Conservation (phyloP, 2,797 vertebrate species). For the Eupleurogrammus muticus region DNA sequence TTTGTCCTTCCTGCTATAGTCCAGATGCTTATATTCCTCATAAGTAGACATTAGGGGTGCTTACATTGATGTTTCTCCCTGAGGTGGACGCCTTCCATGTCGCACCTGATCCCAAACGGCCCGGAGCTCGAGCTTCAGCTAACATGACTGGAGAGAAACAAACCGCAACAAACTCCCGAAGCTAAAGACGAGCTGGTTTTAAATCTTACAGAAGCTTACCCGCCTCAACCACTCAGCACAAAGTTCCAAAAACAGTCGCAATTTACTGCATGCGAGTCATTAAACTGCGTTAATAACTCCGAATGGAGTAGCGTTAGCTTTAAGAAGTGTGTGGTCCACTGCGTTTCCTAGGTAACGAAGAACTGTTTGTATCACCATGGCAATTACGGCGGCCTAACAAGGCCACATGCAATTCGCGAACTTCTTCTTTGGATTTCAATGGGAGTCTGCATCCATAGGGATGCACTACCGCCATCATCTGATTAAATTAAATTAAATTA, state of each 20-base stretch:
- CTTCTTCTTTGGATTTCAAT: too few species aligned
- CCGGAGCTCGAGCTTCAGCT: slow-evolving; percentile 31
- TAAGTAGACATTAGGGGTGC: too few species aligned
- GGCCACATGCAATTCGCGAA: slow-evolving; percentile 22
- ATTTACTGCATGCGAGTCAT: neutral
- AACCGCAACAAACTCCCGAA: neutral
- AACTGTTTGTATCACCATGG: slow-evolving; percentile 28
- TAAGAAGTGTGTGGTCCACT: neutral
- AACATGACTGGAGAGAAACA: slow-evolving; percentile 60
- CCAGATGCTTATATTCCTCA: too few species aligned
- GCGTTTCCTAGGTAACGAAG: slow-evolving; percentile 37
- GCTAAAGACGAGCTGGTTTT: neutral
- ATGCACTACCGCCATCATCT: too few species aligned
- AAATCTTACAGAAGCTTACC: slow-evolving; percentile 16
- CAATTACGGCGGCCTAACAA: slow-evolving; percentile 52
- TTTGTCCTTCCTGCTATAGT: too few species aligned
- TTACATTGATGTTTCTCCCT: slow-evolving; percentile 52
- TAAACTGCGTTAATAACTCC: neutral
- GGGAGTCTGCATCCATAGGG: too few species aligned
- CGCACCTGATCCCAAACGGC: slow-evolving; percentile 8
- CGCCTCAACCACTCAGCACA: neutral
- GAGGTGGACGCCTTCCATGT: slow-evolving; percentile 10
- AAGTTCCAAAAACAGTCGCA: neutral
- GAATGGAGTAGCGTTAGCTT: fast-evolving
- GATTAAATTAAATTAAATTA: too few species aligned